A percentile compares a stretch with the other conserved stretches of the same genome.
Conservation (phyloP, 2,797 vertebrate genomes). For the Allobates femoralis region DNA sequence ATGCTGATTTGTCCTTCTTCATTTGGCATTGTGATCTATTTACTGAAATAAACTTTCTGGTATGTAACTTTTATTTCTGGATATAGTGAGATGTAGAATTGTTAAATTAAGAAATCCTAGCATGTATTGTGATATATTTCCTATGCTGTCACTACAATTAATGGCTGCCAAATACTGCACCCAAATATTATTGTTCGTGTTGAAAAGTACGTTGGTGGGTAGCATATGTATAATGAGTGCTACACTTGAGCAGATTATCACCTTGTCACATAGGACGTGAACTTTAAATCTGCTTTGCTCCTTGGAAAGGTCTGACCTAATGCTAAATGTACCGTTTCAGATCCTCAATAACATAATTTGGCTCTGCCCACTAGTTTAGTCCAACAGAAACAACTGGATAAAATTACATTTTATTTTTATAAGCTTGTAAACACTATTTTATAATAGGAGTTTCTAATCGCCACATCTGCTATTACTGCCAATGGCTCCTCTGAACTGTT, state of each 20-base stretch:
- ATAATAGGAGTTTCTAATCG: not conserved
- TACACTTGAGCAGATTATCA: slow-evolving; percentile 34
- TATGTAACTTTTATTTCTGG: slow-evolving; percentile 21
- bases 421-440: not conserved
- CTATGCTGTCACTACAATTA: not conserved
- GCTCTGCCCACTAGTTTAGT: not conserved
- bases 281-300: slow-evolving; percentile 5
- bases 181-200: not conserved
- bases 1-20: too few species aligned
- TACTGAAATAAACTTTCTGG: too few species aligned
- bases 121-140: slow-evolving; percentile 4
- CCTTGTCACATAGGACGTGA: slow-evolving; percentile 21
- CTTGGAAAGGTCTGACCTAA: slow-evolving; percentile 20
- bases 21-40: too few species aligned
- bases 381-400: slow-evolving; percentile 15
- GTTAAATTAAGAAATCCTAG: not conserved
- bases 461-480: not conserved
- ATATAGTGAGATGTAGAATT: not conserved
- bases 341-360: slow-evolving; percentile 12
- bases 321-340: slow-evolving; percentile 12
- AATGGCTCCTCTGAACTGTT: not conserved
- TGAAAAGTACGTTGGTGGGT: slow-evolving; percentile 21
- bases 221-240: slow-evolving; percentile 26
- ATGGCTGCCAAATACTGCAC: not conserved
- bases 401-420: slow-evolving; percentile 15